Conservation (phyloP, 2,888 invertebrate species). For the Hyles lineata region DNA sequence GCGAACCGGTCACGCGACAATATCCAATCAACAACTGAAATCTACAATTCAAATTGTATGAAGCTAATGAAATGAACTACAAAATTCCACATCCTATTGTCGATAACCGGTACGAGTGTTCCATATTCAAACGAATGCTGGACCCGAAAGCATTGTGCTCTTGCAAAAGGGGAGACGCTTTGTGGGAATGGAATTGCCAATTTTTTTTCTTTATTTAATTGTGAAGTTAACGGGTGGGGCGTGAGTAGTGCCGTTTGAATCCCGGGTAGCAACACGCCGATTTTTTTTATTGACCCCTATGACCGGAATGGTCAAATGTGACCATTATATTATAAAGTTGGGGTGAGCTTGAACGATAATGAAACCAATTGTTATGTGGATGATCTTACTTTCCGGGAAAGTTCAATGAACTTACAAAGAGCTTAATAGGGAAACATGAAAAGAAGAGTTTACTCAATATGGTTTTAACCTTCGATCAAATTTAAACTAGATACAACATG, state of each 20-base stretch:
- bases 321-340: background rate
- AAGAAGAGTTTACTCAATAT: too few species aligned
- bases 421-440: too few species aligned
- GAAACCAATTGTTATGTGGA: background rate
- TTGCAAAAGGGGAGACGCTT: background rate
- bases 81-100: background rate
- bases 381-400: background rate
- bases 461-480: too few species aligned
- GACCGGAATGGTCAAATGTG: too few species aligned
- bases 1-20: background rate
- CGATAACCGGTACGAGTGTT: background rate
- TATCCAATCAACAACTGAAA: background rate
- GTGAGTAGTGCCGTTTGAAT: constrained; percentile 3
- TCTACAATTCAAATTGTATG: background rate
- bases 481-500: too few species aligned
- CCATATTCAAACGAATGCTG: background rate
- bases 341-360: background rate
- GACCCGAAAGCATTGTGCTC: background rate
- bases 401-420: background rate
- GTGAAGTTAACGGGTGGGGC: background rate
- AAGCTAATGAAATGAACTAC: background rate
- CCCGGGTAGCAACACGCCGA: background rate
- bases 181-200: background rate
- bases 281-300: too few species aligned
- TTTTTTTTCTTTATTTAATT: background rate